These are phyloP conservation scores for Phyto melanocephala DNA, from an alignment of 2,888 invertebrate genomes.

Conservation along the genomic window DNA sequence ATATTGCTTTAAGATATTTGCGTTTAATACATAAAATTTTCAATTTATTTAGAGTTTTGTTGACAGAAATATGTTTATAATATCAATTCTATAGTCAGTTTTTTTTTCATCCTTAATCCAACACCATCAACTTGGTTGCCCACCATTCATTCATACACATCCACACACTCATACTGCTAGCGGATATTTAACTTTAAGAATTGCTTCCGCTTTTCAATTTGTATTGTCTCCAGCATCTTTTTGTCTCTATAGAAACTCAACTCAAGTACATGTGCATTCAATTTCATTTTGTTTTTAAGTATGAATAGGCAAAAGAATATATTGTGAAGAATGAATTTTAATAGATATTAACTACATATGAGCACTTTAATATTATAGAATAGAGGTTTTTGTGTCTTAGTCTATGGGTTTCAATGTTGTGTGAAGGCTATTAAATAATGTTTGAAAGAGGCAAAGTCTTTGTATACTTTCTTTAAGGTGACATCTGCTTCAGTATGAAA, in stretches of 20 bases:
- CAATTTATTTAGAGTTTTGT: too few relatives aligned
- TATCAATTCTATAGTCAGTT: neutral
- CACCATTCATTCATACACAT: too few relatives aligned
- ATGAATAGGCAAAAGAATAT: neutral
- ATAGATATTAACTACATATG: neutral
- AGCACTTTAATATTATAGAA: neutral
- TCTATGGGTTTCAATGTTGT: slow-evolving; percentile 7
- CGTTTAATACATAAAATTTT: too few relatives aligned
- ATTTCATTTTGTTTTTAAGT: neutral
- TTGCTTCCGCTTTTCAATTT: slow-evolving; percentile 47
- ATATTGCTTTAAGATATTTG: too few relatives aligned
- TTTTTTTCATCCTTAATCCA: too few relatives aligned
- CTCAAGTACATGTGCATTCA: neutral
- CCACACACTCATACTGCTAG: slow-evolving; percentile 27
- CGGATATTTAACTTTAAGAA: slow-evolving; percentile 55
- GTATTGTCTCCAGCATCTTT: slow-evolving; percentile 12
- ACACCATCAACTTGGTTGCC: too few relatives aligned
- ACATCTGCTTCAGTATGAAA: too few relatives aligned
- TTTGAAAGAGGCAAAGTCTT: neutral
- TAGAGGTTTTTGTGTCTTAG: neutral
- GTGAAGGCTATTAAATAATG: neutral
- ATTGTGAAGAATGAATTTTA: neutral
- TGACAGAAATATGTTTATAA: too few relatives aligned
- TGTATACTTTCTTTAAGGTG: too few relatives aligned
- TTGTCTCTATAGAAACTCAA: neutral